phyloP scores from a whole-genome alignment of 2,797 vertebrate species.

The Luscinia luscinia region DNA sequence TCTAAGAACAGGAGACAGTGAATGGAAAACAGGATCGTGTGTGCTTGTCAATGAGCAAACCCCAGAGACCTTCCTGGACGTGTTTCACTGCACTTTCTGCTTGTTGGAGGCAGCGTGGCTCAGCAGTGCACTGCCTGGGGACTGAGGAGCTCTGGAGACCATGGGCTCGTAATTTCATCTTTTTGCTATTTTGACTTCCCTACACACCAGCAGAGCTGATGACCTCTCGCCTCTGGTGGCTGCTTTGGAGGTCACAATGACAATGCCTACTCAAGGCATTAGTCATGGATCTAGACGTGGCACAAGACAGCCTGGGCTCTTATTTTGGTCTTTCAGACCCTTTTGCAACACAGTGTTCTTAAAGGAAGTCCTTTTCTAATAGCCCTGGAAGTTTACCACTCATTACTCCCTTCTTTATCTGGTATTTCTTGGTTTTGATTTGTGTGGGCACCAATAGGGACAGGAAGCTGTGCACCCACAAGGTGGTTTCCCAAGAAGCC shows the following conservation, averaged over 20 bases:
- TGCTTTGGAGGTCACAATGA: neutral
- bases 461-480: constrained; percentile 73
- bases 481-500: constrained; percentile 67
- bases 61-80: neutral
- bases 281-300: fast-evolving
- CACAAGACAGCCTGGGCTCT: neutral
- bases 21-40: fast-evolving
- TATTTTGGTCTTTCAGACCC: neutral
- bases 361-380: neutral
- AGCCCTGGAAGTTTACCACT: neutral
- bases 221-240: neutral
- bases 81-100: neutral
- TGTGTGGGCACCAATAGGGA: constrained; percentile 79
- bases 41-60: neutral
- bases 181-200: neutral
- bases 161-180: neutral
- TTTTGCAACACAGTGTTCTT: neutral
- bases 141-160: neutral
- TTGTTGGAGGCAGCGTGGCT: neutral
- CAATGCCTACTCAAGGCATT: neutral
- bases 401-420: neutral
- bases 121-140: fast-evolving
- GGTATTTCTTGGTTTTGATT: neutral
- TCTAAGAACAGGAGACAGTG: fast-evolving
- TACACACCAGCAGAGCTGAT: neutral